phyloP scores from a whole-genome alignment of 2,113 vertebrate genomes.

The Chamaea fasciata region DNA sequence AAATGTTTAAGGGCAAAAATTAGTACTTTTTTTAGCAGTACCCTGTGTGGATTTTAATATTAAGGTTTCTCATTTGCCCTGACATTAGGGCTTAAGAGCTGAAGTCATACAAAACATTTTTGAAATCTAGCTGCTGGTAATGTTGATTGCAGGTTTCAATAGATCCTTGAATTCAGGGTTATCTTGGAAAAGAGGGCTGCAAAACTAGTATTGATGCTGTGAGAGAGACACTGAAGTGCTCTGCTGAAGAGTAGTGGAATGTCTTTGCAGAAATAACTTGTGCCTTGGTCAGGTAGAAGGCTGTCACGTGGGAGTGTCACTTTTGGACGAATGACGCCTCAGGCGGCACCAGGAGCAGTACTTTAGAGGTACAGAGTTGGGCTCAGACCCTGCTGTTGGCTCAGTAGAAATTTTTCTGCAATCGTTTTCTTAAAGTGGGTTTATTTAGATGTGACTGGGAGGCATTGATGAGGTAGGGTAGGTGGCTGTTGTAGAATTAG shows the following conservation, averaged over 20 bases:
- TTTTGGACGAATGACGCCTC: neutral
- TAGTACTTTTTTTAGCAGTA: neutral
- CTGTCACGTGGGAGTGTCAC: fast-evolving
- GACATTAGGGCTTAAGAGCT: neutral
- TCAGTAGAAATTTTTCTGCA: neutral
- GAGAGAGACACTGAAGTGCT: neutral
- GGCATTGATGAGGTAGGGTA: neutral
- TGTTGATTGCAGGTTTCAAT: neutral
- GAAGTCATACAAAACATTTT: neutral
- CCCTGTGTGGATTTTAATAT: neutral
- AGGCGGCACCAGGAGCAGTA: neutral
- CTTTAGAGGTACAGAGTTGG: fast-evolving
- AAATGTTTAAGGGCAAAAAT: neutral
- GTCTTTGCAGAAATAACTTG: neutral
- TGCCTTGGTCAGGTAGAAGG: neutral
- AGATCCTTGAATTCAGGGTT: neutral
- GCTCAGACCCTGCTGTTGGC: neutral
- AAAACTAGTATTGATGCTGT: neutral
- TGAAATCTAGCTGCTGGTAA: neutral
- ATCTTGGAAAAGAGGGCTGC: neutral
- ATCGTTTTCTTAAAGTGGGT: neutral
- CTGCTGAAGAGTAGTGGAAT: neutral
- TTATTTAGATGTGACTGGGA: neutral
- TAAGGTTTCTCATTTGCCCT: neutral
- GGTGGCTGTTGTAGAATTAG: neutral